These are phyloP conservation scores for Squalus acanthias DNA, from an alignment of 2,797 vertebrate species.

Conservation along the genomic window DNA sequence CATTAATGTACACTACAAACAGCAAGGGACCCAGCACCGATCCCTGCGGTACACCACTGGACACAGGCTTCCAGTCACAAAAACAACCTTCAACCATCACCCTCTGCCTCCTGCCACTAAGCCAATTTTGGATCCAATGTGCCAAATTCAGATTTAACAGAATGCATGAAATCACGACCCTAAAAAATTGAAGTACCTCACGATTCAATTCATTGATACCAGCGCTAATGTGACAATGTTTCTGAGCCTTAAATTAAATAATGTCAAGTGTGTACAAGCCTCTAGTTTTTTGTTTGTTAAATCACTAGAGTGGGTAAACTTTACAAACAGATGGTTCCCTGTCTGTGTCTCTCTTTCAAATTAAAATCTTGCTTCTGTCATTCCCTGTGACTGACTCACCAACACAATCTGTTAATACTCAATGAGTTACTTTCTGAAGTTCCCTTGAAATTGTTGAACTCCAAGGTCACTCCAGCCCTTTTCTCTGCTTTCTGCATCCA, in stretches of 20 bases:
- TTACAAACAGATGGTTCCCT: constrained; percentile 30
- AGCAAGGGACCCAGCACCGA: too few species aligned
- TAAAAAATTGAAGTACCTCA: background rate
- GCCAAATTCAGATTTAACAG: background rate
- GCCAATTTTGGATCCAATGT: too few species aligned
- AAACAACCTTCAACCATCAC: too few species aligned
- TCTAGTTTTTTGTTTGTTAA: background rate
- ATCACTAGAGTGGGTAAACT: background rate
- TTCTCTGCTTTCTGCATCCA: background rate
- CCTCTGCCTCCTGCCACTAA: too few species aligned
- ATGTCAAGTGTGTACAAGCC: background rate
- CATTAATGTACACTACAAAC: too few species aligned
- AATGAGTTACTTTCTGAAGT: background rate
- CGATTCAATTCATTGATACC: background rate
- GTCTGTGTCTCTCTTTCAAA: background rate
- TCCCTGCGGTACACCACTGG: too few species aligned
- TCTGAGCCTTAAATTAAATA: background rate
- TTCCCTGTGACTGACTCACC: constrained; percentile 27
- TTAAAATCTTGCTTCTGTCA: background rate
- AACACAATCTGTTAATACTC: constrained; percentile 22
- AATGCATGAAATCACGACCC: background rate
- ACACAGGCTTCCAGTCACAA: too few species aligned
- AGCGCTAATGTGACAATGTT: background rate
- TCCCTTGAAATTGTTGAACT: background rate
- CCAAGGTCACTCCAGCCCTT: background rate